A percentile compares a stretch with the other conserved stretches of the same genome.
Conservation (phyloP, 2,113 vertebrate genomes). For the Atherinomorus stipes region DNA sequence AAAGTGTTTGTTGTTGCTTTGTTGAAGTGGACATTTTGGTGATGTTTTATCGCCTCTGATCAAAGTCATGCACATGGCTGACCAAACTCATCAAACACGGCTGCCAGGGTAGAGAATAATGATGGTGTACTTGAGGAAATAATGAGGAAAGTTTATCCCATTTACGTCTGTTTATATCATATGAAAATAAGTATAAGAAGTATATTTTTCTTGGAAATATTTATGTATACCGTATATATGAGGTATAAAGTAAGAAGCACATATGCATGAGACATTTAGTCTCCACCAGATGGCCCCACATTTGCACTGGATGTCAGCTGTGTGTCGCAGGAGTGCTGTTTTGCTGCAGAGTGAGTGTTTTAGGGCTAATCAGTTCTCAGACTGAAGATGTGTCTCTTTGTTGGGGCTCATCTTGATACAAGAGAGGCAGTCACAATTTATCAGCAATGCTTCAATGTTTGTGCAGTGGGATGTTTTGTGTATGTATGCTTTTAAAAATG, state of each 20-base stretch:
- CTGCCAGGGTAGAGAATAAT: conserved; percentile 22
- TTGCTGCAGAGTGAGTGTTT: conserved; percentile 8
- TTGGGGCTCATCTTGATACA: background rate
- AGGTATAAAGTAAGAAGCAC: conserved; percentile 18
- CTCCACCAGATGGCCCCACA: conserved; percentile 32
- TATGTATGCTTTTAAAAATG: background rate
- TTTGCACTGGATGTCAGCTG: conserved; percentile 31
- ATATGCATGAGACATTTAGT: conserved; percentile 23
- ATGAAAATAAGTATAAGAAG: conserved; percentile 27
- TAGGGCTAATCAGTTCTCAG: conserved; percentile 5
- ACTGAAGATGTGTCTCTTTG: conserved; percentile 2
- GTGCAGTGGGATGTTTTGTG: conserved; percentile 22
- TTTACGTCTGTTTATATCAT: conserved; percentile 15
- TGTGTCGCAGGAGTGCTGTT: background rate
- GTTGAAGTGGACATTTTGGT: conserved; percentile 6
- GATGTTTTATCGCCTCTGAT: conserved; percentile 33
- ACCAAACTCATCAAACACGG: conserved; percentile 13
- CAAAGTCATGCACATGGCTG: conserved; percentile 9
- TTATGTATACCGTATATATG: conserved; percentile 29
- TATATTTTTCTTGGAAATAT: conserved; percentile 54
- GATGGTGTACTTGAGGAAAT: background rate
- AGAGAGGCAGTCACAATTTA: background rate
- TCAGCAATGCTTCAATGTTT: background rate
- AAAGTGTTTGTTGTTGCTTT: conserved; percentile 15
- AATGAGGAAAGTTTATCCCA: conserved; percentile 9